phyloP scores from a whole-genome alignment of 2,888 invertebrate species.

The Pachycephus smyrnensis region DNA sequence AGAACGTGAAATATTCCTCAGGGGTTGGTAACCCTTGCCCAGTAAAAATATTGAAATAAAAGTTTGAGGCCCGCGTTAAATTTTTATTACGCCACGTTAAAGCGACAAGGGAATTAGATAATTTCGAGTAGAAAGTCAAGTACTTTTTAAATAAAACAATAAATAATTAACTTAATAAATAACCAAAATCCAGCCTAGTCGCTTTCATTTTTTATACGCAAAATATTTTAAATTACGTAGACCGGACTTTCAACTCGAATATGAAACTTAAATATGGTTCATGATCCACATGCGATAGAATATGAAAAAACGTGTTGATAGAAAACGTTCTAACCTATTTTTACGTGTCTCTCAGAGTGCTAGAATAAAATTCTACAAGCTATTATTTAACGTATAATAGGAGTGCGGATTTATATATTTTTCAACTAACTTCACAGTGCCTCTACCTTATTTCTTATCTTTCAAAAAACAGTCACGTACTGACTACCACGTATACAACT shows the following conservation, averaged over 20 bases:
- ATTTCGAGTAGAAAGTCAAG: too few species aligned
- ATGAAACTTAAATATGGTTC: background rate
- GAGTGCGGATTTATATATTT: background rate
- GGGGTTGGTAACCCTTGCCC: background rate
- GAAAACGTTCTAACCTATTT: background rate
- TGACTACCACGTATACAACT: background rate
- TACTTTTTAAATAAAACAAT: too few species aligned
- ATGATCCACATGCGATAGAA: background rate
- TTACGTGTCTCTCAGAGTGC: background rate
- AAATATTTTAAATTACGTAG: background rate
- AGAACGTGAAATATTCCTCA: background rate
- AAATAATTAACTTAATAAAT: background rate
- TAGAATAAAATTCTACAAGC: background rate
- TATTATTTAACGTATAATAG: background rate
- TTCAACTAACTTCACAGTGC: background rate
- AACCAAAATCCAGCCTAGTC: background rate
- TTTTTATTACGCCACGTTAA: too few species aligned
- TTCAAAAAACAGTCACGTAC: background rate
- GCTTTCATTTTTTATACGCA: background rate
- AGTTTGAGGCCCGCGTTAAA: too few species aligned
- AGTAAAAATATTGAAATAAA: too few species aligned
- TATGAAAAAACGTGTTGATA: background rate
- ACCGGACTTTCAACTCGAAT: background rate
- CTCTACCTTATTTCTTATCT: background rate
- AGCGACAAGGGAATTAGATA: too few species aligned